Percentiles rank a stretch among this genome's conserved stretches.
phyloP scores from a whole-genome alignment of 2,888 invertebrate genomes.

The Caenorhabditis angaria region DNA sequence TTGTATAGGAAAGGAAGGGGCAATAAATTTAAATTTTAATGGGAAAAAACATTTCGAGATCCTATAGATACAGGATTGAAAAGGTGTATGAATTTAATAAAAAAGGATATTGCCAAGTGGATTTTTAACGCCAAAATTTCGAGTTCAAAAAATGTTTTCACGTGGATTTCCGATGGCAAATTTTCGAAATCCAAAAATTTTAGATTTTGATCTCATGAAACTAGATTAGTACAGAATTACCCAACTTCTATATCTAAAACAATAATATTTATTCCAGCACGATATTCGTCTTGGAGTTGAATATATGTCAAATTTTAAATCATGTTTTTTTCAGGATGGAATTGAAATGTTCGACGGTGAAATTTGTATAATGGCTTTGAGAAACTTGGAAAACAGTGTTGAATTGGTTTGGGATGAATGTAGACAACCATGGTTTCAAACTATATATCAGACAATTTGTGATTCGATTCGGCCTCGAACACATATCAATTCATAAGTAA shows the following conservation, averaged over 20 bases:
- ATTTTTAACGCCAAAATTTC: too few relatives aligned
- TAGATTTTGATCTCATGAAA: too few relatives aligned
- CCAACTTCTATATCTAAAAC: too few relatives aligned
- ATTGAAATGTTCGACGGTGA: constrained; percentile 68
- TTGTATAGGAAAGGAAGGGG: neutral
- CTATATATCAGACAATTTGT: constrained; percentile 6
- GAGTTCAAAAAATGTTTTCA: too few relatives aligned
- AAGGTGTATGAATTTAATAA: neutral
- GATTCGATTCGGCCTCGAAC: neutral
- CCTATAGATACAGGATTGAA: too few relatives aligned
- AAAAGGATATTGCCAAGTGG: too few relatives aligned
- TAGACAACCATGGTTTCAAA: constrained; percentile 55
- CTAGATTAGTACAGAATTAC: too few relatives aligned
- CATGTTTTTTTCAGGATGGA: constrained; percentile 56
- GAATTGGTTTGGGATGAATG: constrained; percentile 68
- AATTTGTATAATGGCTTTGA: constrained; percentile 45
- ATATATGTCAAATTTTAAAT: constrained; percentile 84
- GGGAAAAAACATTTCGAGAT: neutral
- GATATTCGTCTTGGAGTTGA: constrained; percentile 76
- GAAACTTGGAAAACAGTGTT: constrained; percentile 29
- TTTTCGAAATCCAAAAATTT: too few relatives aligned
- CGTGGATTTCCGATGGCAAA: too few relatives aligned
- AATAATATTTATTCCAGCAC: constrained; percentile 57
- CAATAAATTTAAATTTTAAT: neutral
- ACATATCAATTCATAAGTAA: neutral